Percentiles rank a stretch among this genome's conserved stretches.
Evolutionary conservation across 2,113 vertebrate genomes (phyloP).

Genomic region (Calypte anna): DNA sequence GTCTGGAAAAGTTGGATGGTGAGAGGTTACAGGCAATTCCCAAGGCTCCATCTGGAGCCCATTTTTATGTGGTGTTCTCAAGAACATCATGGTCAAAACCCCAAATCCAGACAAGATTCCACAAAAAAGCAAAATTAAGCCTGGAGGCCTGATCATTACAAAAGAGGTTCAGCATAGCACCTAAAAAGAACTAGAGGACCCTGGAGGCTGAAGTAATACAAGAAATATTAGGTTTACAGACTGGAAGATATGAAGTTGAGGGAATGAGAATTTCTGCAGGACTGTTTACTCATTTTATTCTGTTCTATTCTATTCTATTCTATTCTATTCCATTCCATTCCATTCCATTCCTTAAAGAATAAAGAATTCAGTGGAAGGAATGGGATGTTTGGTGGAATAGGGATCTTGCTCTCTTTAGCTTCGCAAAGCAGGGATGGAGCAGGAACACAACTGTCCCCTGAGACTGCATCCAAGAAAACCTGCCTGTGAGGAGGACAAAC

Average conservation of each 20-base stretch:
- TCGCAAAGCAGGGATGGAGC: neutral
- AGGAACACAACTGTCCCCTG: neutral
- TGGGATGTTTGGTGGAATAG: accelerated
- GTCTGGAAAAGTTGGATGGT: neutral
- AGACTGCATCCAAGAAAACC: neutral
- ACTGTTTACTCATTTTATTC: neutral
- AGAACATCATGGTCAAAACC: neutral
- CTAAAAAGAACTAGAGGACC: neutral
- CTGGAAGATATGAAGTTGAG: neutral
- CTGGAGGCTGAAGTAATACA: neutral
- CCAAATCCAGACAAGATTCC: neutral
- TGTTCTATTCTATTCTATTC: neutral
- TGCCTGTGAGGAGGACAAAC: neutral
- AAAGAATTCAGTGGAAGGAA: neutral
- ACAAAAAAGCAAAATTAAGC: neutral
- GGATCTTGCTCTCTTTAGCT: neutral
- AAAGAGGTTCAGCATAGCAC: neutral
- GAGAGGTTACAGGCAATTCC: neutral
- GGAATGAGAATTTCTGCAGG: neutral
- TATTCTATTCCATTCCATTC: too few relatives aligned
- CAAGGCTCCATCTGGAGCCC: neutral
- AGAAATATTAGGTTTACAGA: neutral
- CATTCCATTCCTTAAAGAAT: neutral
- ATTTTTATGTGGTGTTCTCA: neutral
- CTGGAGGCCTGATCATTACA: neutral